These are phyloP conservation scores for Amniataba percoides DNA, from an alignment of 2,797 vertebrate genomes.

Conservation along the genomic window DNA sequence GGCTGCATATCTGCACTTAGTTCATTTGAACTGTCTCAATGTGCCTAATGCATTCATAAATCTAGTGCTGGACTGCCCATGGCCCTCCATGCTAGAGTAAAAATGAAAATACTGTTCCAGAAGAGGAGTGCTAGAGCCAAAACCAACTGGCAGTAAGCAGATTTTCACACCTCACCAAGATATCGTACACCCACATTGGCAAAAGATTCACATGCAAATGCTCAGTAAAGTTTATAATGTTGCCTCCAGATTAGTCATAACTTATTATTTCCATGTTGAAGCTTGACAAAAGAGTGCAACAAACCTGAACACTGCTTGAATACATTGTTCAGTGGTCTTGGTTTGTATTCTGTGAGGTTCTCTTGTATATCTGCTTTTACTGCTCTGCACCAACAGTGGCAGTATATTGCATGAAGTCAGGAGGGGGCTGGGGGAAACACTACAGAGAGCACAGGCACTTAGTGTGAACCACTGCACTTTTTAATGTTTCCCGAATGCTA, in stretches of 20 bases:
- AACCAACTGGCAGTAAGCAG: constrained; percentile 73
- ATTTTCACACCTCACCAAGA: constrained; percentile 81
- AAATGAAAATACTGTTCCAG: constrained; percentile 74
- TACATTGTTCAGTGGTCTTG: constrained; percentile 15
- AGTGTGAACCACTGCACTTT: constrained; percentile 80
- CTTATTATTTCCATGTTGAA: constrained; percentile 44
- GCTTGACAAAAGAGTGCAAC: constrained; percentile 28
- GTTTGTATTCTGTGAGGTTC: constrained; percentile 37
- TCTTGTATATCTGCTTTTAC: constrained; percentile 53
- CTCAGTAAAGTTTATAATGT: constrained; percentile 56
- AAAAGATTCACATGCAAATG: constrained; percentile 69
- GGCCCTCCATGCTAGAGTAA: constrained; percentile 58
- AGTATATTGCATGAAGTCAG: constrained; percentile 46
- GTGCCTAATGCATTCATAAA: constrained; percentile 73
- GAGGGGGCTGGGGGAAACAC: constrained; percentile 44
- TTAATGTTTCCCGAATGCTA: constrained; percentile 82
- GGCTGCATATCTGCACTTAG: constrained; percentile 53
- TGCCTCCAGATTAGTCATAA: constrained; percentile 59
- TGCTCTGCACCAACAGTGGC: constrained; percentile 56
- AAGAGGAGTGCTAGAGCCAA: constrained; percentile 68
- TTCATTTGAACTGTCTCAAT: constrained; percentile 58
- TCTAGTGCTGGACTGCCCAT: constrained; percentile 57
- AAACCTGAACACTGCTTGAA: constrained; percentile 31
- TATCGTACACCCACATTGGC: constrained; percentile 68
- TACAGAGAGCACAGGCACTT: constrained; percentile 74